Evolutionary conservation across 2,797 vertebrate genomes (phyloP).

Genomic region (Siniperca undulata): DNA sequence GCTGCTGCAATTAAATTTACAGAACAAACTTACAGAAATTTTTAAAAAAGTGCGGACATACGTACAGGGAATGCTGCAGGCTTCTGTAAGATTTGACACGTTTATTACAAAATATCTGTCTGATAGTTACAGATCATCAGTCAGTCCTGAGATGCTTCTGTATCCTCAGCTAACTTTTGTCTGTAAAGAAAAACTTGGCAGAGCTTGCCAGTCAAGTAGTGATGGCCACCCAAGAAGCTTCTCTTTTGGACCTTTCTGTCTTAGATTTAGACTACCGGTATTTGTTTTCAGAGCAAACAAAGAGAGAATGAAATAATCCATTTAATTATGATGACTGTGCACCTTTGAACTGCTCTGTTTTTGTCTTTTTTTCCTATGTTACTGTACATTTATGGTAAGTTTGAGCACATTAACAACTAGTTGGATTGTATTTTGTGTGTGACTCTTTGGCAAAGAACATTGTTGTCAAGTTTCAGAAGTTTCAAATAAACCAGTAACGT

Average conservation of each 20-base stretch:
- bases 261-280: neutral
- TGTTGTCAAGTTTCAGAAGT: neutral
- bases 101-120: slow-evolving; percentile 26
- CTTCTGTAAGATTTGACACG: slow-evolving; percentile 11
- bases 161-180: slow-evolving; percentile 53
- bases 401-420: slow-evolving; percentile 1
- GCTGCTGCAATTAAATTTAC: slow-evolving; percentile 23
- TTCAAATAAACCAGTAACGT: neutral
- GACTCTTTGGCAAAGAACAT: neutral
- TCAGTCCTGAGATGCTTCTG: slow-evolving; percentile 12
- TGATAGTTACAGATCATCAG: slow-evolving; percentile 23
- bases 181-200: slow-evolving; percentile 25
- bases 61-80: neutral
- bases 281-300: slow-evolving; percentile 55
- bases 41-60: neutral
- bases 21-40: neutral
- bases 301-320: slow-evolving; percentile 11
- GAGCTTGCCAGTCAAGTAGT: neutral
- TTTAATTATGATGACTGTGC: slow-evolving; percentile 19
- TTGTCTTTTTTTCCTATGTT: neutral
- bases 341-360: slow-evolving; percentile 2
- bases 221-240: slow-evolving; percentile 35
- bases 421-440: neutral
- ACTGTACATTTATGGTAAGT: neutral
- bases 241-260: slow-evolving; percentile 21